Base-by-base conservation (phyloP, 2,797 vertebrate species). In the Cichlasoma orientale region DNA sequence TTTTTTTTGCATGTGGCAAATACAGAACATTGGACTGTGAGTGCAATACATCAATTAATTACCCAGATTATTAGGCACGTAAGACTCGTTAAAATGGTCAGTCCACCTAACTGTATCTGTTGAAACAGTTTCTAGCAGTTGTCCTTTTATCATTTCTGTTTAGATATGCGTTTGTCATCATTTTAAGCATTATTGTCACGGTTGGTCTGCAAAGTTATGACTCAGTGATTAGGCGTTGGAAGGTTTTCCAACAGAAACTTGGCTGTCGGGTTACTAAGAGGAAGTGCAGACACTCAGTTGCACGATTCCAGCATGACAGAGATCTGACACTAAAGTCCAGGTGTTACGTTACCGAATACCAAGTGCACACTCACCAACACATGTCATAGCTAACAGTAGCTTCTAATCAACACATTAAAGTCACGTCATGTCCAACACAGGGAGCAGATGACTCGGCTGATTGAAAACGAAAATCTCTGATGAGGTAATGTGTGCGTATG, bases 151-250 rank as follows among this genome's bases (percentile, higher is more conserved):
- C 0, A 33, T 3, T 72, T 61, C n/a, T 63, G 14, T 80, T 66
- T 12, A 38, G 44, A 25, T 69, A 68, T 50, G 44, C 55, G 23
- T 79, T 74, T 77, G 44, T 89, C 82, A 80, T 80, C 75, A 59
- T 74, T 12, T 27, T 5, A 19, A 41, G 58, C 7, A 8, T 14
- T 75, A 77, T 50, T 54, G 25, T 90, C 78, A 77, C 83, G 58
- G 77, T 87, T 85, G 58, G 70, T 87, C 74, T 90, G 29, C 25
- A 47, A 36, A 77, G 55, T 61, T 70, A 76, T 90, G 93, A 89
- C 83, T 91, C 82, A 80, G 3, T 66, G 77, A 80, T n/a, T 77
- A 84, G 19, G 0, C 1, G 56, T 73, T 74, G 87, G 89, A 83
- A 72, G 44, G 31, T 1, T 16, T 38, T 86, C 84, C 86, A 87